phyloP scores from a whole-genome alignment of 2,888 invertebrate genomes.

The Parasteatoda lunata region DNA sequence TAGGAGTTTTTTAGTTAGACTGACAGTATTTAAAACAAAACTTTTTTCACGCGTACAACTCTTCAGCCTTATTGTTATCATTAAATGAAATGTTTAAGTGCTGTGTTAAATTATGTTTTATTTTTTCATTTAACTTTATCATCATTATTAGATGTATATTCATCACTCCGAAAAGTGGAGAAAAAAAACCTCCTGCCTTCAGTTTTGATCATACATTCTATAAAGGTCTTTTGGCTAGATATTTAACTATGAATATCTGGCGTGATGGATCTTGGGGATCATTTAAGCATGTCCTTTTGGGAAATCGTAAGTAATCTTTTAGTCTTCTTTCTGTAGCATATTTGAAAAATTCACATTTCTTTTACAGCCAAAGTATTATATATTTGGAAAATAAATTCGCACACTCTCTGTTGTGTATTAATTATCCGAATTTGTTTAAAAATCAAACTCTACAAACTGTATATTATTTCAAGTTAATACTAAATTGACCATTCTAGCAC shows the following conservation, averaged over 20 bases:
- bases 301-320: conserved; percentile 8
- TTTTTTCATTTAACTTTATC: not conserved
- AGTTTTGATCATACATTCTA: conserved; percentile 56
- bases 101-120: too few relatives aligned
- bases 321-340: not conserved
- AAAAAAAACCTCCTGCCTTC: conserved; percentile 17
- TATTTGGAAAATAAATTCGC: not conserved
- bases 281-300: conserved; percentile 75
- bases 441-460: not conserved
- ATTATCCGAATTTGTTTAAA: not conserved
- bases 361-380: not conserved
- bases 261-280: conserved; percentile 77
- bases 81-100: not conserved
- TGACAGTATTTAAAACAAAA: not conserved
- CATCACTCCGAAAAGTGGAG: not conserved
- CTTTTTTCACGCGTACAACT: not conserved
- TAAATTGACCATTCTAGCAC: not conserved
- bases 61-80: not conserved
- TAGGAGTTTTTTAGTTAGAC: not conserved
- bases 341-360: not conserved
- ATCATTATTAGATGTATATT: conserved; percentile 71
- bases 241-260: conserved; percentile 88
- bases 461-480: not conserved
- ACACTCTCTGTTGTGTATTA: not conserved
- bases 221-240: conserved; percentile 77